Evolutionary conservation across 2,888 invertebrate species (phyloP).

Genomic region (Nymphalis polychloros): DNA sequence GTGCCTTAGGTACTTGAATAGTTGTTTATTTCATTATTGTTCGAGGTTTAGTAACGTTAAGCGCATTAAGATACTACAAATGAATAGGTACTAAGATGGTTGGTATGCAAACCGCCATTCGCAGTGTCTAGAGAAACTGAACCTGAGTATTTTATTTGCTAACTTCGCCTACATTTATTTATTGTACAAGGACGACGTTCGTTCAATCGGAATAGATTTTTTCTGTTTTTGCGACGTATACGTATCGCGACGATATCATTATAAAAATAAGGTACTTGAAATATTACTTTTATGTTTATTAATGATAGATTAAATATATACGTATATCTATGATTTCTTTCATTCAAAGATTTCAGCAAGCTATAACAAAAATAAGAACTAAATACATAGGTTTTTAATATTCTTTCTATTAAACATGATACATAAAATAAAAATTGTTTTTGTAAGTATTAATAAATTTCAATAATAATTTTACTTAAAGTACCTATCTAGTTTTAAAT

Average conservation of each 20-base stretch:
- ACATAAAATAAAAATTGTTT: neutral
- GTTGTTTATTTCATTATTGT: neutral
- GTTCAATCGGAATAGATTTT: constrained; percentile 8
- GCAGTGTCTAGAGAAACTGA: constrained; percentile 15
- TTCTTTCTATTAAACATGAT: neutral
- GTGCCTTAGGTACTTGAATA: neutral
- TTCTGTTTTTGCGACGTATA: constrained; percentile 5
- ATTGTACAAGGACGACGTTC: constrained; percentile 26
- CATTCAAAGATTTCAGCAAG: neutral
- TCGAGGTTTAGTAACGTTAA: constrained; percentile 7
- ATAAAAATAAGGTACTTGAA: neutral
- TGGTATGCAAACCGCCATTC: constrained; percentile 11
- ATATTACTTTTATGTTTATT: neutral
- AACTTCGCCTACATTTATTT: constrained; percentile 26
- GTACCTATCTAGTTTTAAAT: constrained; percentile 24
- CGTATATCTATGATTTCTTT: neutral
- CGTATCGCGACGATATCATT: neutral
- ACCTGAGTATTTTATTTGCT: constrained; percentile 19
- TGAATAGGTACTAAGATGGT: constrained; percentile 11
- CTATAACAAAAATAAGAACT: neutral
- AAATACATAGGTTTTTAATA: neutral
- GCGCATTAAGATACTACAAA: neutral
- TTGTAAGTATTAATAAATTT: neutral
- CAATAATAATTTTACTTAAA: constrained; percentile 4
- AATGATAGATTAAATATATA: neutral